Conservation (phyloP, 53 echinoderm and acorn worm species). For the Zoroaster sp. region DNA sequence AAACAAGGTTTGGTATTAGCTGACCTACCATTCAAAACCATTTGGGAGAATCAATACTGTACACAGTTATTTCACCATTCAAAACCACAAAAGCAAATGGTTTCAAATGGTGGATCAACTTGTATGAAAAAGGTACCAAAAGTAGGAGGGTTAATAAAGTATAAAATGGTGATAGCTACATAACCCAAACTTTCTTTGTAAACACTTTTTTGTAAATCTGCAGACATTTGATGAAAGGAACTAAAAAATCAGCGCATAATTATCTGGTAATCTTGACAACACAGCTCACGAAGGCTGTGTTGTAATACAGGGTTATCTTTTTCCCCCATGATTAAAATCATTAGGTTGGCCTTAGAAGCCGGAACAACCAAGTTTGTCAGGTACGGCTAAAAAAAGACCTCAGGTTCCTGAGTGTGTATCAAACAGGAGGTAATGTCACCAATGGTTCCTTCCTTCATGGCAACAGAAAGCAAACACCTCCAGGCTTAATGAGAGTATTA, state of each 20-base stretch:
- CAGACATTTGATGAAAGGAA: background rate
- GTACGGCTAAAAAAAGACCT: background rate
- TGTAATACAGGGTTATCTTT: background rate
- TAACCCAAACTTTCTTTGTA: background rate
- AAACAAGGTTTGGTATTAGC: too few species aligned
- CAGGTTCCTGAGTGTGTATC: background rate
- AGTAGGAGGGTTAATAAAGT: too few species aligned
- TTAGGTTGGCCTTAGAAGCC: background rate
- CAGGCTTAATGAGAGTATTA: background rate
- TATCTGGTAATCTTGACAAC: background rate
- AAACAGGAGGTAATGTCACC: constrained; percentile 17
- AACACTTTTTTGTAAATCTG: background rate
- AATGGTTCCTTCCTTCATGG: constrained; percentile 9
- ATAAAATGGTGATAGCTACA: too few species aligned
- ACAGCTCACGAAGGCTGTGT: background rate
- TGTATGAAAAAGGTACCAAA: too few species aligned
- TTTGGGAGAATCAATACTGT: too few species aligned
- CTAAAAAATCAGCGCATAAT: background rate
- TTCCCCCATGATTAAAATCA: background rate
- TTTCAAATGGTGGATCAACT: too few species aligned
- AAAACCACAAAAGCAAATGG: too few species aligned
- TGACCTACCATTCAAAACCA: too few species aligned
- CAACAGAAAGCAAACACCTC: background rate
- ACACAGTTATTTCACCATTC: too few species aligned
- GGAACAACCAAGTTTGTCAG: background rate